Base-by-base conservation (phyloP, 2,888 invertebrate species). In the Lasioglossum zephyrum region DNA sequence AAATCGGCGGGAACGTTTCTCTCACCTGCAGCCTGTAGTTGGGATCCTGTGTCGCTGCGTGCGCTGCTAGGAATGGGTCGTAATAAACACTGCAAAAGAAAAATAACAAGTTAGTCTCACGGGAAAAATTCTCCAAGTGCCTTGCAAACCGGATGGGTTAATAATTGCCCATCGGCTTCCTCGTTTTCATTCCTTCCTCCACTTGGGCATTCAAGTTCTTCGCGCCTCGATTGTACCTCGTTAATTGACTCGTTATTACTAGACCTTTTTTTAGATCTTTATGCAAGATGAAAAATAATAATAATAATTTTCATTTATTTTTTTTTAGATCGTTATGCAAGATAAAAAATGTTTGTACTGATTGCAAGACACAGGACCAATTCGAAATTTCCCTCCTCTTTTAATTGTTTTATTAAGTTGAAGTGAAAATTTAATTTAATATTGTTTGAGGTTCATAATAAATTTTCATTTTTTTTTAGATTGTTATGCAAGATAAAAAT, bases 31-130 rank as follows among this genome's bases (percentile, higher is more conserved):
- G 96, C 96, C 98, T 97, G 96, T 98, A 98, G 96, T 97, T 98
- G 91, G 98, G 97, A 96, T 98, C 98, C 93, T 98, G 97, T 93
- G 96, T 96, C 82, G 96, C 96, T 90, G 98, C 97, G 93, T 97
- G 97, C 90, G 98, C 98, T 91, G 98, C 98, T 96, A 99, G 96
- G 97, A 98, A 98, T 94, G 98, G 99, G 96, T 99, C 99, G 96
- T 99, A 99, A 96, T 99, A 99, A 92, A 99, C 97, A 96, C 98
- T 98, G 96, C 96, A 97, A 96, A 95, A 95, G 90, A 81, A 92
- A 70, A 93, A 93, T 94, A 16, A 60, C 5, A 5, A 18, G 13
- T 70, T 70, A 70, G 36, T n/a, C 11, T 63, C 22, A 1, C 11
- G 1, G 26, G 77, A 11, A 82, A 47, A 31, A 1, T 18, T 69